These are phyloP conservation scores for Macrosteles quadrilineatus DNA, from an alignment of 1,140 invertebrate genomes.

Conservation along the genomic window DNA sequence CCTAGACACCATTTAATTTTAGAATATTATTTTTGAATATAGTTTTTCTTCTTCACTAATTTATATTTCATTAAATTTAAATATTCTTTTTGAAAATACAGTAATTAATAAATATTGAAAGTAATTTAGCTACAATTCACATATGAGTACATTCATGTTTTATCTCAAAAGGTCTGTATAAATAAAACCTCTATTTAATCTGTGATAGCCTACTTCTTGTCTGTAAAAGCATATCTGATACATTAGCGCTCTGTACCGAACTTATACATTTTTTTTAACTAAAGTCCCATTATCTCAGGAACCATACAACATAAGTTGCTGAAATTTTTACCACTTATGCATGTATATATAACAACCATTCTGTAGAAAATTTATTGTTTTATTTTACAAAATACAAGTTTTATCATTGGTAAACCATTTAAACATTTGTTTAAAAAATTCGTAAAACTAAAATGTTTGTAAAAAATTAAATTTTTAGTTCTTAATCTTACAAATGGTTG, in stretches of 20 bases:
- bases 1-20: too few species aligned
- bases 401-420: neutral
- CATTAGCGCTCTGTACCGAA: neutral
- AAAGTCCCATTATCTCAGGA: neutral
- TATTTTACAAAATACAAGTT: neutral
- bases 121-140: too few species aligned
- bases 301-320: neutral
- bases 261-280: neutral
- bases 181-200: neutral
- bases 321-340: conserved; percentile 11
- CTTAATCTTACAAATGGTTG: neutral
- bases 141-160: too few species aligned
- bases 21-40: too few species aligned
- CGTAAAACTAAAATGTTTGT: neutral
- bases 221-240: neutral
- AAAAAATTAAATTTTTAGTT: neutral
- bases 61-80: too few species aligned
- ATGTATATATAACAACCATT: neutral
- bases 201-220: neutral
- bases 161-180: too few species aligned
- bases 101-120: too few species aligned
- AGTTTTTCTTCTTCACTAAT: too few species aligned
- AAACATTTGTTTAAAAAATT: neutral
- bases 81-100: too few species aligned
- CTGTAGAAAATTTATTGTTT: too few species aligned